Percentiles rank a stretch among this genome's conserved stretches.
phyloP scores from a whole-genome alignment of 2,113 vertebrate genomes.

The Opisthocomus hoazin region DNA sequence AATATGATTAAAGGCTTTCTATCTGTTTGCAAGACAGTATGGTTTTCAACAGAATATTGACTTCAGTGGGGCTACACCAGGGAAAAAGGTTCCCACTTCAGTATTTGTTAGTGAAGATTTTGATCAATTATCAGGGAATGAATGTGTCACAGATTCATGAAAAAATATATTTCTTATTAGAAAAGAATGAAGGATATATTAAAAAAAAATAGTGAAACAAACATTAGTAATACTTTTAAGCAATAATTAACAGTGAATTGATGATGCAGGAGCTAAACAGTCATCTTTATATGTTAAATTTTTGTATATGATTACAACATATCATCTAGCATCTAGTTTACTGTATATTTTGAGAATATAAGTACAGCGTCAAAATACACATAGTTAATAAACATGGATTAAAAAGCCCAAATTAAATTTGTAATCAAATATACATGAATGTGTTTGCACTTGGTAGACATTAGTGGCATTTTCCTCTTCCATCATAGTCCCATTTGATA shows the following conservation, averaged over 20 bases:
- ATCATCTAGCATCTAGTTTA: not conserved
- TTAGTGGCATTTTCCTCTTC: not conserved
- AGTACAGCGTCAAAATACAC: not conserved
- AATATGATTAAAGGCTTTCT: not conserved
- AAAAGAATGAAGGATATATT: not conserved
- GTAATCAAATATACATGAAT: not conserved
- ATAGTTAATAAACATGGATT: not conserved
- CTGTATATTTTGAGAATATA: not conserved
- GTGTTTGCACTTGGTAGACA: not conserved
- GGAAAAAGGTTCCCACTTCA: not conserved
- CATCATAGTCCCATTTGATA: not conserved
- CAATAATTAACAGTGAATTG: not conserved
- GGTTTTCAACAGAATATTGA: not conserved
- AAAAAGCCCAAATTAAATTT: not conserved
- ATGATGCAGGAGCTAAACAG: not conserved
- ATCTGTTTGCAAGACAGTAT: not conserved
- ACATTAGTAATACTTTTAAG: not conserved
- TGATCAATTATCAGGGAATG: not conserved
- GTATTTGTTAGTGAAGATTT: not conserved
- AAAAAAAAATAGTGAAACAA: not conserved
- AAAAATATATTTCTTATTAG: not conserved
- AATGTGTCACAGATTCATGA: not conserved
- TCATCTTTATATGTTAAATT: not conserved
- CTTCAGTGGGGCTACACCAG: not conserved
- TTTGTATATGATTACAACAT: not conserved